Evolutionary conservation across 2,797 vertebrate genomes (phyloP), one percentile per base, ranked within the genome.

Genomic region (Tenualosa thibaudeaui): DNA sequence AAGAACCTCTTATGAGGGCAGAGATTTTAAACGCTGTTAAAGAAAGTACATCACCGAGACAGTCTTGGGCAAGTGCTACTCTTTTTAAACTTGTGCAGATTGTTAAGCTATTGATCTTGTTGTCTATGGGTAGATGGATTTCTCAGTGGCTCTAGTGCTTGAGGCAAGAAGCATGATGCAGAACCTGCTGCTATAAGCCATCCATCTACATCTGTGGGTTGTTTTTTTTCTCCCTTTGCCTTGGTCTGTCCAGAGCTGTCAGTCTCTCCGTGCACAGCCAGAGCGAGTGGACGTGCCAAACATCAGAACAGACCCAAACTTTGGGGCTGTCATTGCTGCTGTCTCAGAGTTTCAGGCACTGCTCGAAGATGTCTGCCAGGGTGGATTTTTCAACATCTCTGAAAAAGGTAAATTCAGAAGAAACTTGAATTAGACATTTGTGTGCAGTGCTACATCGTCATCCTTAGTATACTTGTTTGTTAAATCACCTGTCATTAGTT

Each of bases 311-410:
- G 92, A 94, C 85, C 90, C 92, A 37, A 86, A 81, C 82, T 89
- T 96, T n/a, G 86, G 85, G 54, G 86, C 87, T 0, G 90, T 93
- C 85, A 93, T 91, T 90, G 89, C 89, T 9, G 94, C 94, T 0
- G 85, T 96, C 86, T 88, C 91, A 0, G 94, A 96, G 13, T 95
- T 96, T 81, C 95, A 94, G 88, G 90, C 81, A 7, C 93, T 95
- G 19, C 43, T 96, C 43, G 93, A 95, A 31, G 95, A 96, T 19
- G 93, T 95, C 75, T 95, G 93, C 85, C 93, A 95, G 86, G 93
- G 90, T 22, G 94, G 94, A 71, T 95, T 95, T 86, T 89, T 92
- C 85, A 91, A 90, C 90, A 95, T 96, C 89, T 95, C 94, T 0
- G 93, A 95, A 84, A 95, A 83, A 94, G 94, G 96, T 96, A 46